phyloP scores from a whole-genome alignment of 2,888 invertebrate genomes.

The Tenthredo amoena region DNA sequence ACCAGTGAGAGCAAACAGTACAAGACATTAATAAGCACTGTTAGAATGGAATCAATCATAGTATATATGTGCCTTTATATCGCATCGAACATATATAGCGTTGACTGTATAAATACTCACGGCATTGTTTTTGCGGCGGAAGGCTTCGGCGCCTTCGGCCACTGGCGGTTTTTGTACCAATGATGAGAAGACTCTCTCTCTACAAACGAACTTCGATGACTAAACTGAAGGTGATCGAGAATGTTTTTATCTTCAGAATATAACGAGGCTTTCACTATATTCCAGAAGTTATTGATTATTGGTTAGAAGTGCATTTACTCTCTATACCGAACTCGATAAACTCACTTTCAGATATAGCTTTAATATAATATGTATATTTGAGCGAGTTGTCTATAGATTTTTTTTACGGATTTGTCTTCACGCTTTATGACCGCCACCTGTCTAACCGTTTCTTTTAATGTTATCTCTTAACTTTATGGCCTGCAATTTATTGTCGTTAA shows the following conservation, averaged over 20 bases:
- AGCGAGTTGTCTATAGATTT: background rate
- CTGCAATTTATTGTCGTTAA: background rate
- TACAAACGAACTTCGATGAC: background rate
- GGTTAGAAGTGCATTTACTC: constrained; percentile 25
- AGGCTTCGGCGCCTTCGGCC: constrained; percentile 76
- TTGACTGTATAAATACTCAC: constrained; percentile 65
- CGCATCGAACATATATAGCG: no score
- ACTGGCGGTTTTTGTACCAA: constrained; percentile 74
- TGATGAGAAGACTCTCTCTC: constrained; percentile 62
- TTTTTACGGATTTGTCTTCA: background rate
- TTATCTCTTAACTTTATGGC: background rate
- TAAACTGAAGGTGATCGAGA: no score
- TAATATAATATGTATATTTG: background rate
- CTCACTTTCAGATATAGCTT: background rate
- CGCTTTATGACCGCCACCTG: background rate
- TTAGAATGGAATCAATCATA: no score
- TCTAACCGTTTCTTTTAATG: background rate
- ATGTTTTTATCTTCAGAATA: constrained; percentile 3
- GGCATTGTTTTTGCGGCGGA: constrained; percentile 74
- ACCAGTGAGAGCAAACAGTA: no score
- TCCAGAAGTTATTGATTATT: constrained; percentile 35
- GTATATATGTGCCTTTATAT: no score
- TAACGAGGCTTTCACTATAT: background rate
- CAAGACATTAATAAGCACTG: no score
- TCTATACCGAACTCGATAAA: background rate